Evolutionary conservation across 2,888 invertebrate species (phyloP), one percentile per base, ranked within the genome.

Genomic region (Cetonia aurata): DNA sequence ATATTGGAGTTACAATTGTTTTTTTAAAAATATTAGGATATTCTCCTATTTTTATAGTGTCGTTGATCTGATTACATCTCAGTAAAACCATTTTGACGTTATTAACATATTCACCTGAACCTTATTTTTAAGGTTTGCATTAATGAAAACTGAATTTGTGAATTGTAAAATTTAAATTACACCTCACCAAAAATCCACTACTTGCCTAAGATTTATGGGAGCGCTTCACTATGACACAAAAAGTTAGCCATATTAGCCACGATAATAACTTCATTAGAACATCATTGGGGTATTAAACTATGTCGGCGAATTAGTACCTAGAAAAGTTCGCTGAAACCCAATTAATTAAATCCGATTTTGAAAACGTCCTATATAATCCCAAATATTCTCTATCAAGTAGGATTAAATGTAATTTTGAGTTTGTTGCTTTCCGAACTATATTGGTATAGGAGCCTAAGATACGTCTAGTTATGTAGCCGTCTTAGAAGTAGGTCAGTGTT

Each of bases 201-300:
- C n/a, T n/a, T n/a, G n/a, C n/a, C n/a, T n/a, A 57, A 17, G 13
- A 15, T 57, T 17, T 57, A 57, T 3, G 1, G 57, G 17, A 15
- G 2, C 57, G 1, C 41, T 12, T 4, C 15, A 13, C 41, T 31
- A 17, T 41, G 15, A n/a, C 17, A 42, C 42, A 53, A 69, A 19
- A 50, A n/a, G 41, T 13, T 53, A 46, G 15, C 60, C 19, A 52
- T 15, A 33, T 42, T 69, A 59, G 44, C 37, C 37, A 31, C 53
- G 69, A 42, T 69, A 69, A 60, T 53, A 60, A 52, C 69, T 60
- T 69, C 62, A 55, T 69, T 69, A 62, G 53, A 69, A 62, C 10
- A 42, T 44, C 53, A 53, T 69, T 69, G 52, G 9, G 50, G 53
- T 19, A 62, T 69, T 69, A 69, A 37, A 52, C 13, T 50, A 50